These are phyloP conservation scores for Todus mexicanus DNA, from an alignment of 2,797 vertebrate species.

Conservation along the genomic window DNA sequence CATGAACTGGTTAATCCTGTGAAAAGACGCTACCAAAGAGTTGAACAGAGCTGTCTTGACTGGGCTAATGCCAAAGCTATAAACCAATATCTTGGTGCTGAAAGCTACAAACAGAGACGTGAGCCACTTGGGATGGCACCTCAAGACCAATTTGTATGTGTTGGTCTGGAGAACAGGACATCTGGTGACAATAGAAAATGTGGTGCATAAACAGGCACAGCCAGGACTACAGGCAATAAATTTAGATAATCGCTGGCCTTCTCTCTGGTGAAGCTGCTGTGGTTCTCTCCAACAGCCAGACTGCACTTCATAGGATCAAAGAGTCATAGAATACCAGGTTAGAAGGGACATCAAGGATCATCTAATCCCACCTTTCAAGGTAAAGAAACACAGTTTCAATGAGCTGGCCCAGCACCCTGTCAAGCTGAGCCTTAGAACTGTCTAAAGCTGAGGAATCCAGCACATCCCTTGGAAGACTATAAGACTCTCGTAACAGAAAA, in stretches of 20 bases:
- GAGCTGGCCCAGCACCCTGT: too few species aligned
- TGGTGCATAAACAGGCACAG: not conserved
- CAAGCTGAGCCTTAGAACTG: too few species aligned
- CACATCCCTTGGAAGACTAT: too few species aligned
- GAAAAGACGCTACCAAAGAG: not conserved
- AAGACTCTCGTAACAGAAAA: too few species aligned
- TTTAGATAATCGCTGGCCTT: not conserved
- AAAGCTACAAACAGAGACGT: not conserved
- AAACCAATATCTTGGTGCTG: not conserved
- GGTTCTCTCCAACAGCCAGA: not conserved
- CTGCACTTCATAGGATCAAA: too few species aligned
- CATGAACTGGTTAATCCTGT: not conserved
- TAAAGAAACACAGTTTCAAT: too few species aligned
- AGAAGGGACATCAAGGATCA: too few species aligned
- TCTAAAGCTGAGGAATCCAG: too few species aligned
- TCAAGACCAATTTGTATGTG: constrained; percentile 26
- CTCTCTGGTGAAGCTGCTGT: not conserved
- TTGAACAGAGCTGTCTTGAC: not conserved
- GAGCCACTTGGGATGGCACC: not conserved
- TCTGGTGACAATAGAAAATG: constrained; percentile 15
- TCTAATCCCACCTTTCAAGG: too few species aligned
- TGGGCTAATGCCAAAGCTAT: constrained; percentile 9
- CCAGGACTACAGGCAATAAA: not conserved
- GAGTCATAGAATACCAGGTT: too few species aligned
- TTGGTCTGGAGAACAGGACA: constrained; percentile 8